Base-by-base conservation (phyloP, 2,113 vertebrate species). In the Clinocottus analis region DNA sequence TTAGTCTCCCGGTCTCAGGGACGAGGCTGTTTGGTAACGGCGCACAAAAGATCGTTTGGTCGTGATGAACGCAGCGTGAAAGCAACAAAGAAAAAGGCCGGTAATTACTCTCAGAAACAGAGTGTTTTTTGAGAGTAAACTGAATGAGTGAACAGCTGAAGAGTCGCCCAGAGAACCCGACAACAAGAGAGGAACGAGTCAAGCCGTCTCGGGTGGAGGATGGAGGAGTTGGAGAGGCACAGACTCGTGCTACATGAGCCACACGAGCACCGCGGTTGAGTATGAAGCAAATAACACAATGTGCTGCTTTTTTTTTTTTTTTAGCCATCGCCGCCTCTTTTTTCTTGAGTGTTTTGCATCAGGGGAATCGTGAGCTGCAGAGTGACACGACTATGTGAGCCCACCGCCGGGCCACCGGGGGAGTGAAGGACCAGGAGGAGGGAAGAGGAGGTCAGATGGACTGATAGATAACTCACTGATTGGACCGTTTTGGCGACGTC, bases 141-240 rank as follows among this genome's bases (percentile, higher is more conserved):
- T 31, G 35, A 88, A 71, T 56, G 45, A 85, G 84, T 74, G 43
- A 72, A 79, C 76, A 43, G 70, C 68, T 73, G 75, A 75, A 77
- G 67, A 67, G 53, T 65, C 84, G 47, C 68, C 39, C 77, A 79
- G 45, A 61, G 56, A 35, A 31, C n/a, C 27, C 27, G 67, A 58
- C 66, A 59, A 58, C 69, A 59, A 27, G n/a, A 58, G 75, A 72
- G 65, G 9, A 16, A 63, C 29, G 62, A 72, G 83, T 83, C 69
- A 56, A 87, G 79, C 58, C 72, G 76, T 77, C 65, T 77, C 37
- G 12, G 83, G 74, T n/a, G 65, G 72, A 5, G 33, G 84, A 88
- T 56, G 25, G 39, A 83, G 56, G 77, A 83, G 47, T 31, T 83
- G 76, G 49, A 88, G 85, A 81, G 80, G 69, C 61, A 83, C 60